Evolutionary conservation across 2,113 vertebrate species (phyloP).

Genomic region (Patagioenas fasciata): DNA sequence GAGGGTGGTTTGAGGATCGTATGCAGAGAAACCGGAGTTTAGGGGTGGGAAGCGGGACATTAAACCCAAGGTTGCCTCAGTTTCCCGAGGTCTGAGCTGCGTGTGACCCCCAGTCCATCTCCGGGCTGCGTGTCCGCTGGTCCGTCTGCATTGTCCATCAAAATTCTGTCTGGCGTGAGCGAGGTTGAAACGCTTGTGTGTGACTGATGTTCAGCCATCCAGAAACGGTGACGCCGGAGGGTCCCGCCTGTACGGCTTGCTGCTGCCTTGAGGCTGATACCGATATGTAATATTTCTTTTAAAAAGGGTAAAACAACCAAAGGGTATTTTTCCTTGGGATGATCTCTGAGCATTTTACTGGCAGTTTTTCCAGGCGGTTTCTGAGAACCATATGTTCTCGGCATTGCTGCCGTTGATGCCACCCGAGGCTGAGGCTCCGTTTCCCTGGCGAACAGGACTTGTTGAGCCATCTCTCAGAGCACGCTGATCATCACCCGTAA

Average conservation of each 20-base stretch:
- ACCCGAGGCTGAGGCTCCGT: not conserved
- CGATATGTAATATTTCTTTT: not conserved
- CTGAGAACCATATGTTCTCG: not conserved
- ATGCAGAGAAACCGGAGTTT: not conserved
- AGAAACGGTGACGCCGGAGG: not conserved
- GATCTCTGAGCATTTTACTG: not conserved
- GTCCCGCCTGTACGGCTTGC: not conserved
- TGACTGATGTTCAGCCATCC: not conserved
- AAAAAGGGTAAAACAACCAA: not conserved
- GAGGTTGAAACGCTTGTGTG: not conserved
- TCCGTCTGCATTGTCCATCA: not conserved
- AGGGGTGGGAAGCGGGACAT: not conserved
- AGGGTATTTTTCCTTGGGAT: not conserved
- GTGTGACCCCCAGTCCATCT: not conserved
- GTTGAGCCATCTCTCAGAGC: not conserved
- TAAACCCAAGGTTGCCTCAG: not conserved
- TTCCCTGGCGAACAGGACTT: not conserved
- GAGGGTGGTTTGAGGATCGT: not conserved
- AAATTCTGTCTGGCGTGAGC: not conserved
- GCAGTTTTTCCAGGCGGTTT: not conserved
- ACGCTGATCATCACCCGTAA: not conserved
- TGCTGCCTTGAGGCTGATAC: not conserved
- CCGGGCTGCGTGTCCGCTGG: not conserved
- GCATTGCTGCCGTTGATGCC: not conserved
- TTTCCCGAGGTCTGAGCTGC: not conserved